phyloP scores from a whole-genome alignment of 2,113 vertebrate species.

The Sylvia atricapilla region DNA sequence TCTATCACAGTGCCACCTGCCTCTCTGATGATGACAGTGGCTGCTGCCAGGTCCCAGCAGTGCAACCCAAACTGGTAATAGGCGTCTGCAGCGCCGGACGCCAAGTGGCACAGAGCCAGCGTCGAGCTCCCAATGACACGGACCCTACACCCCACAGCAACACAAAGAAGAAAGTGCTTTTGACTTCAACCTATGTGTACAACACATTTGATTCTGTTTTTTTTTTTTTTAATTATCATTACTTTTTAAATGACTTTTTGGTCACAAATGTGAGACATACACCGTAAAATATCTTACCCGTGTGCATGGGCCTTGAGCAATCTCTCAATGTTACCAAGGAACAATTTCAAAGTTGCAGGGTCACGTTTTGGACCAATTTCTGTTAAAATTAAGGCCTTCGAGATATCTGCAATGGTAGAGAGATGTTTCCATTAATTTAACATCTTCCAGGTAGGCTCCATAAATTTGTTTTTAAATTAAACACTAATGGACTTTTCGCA shows the following conservation, averaged over 20 bases:
- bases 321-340: slow-evolving; percentile 84
- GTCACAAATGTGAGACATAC: neutral
- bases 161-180: neutral
- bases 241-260: neutral
- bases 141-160: slow-evolving; percentile 60
- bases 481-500: neutral
- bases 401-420: slow-evolving; percentile 76
- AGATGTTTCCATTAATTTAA: slow-evolving; percentile 22
- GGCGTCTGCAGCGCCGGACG: slow-evolving; percentile 80
- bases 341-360: slow-evolving; percentile 80
- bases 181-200: neutral
- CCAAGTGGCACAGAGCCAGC: slow-evolving; percentile 82
- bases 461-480: neutral
- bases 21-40: slow-evolving; percentile 85
- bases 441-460: neutral
- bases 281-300: slow-evolving; percentile 70
- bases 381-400: slow-evolving; percentile 85
- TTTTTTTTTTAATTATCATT: neutral
- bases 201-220: neutral
- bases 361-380: slow-evolving; percentile 87
- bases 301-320: slow-evolving; percentile 81
- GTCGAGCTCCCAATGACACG: slow-evolving; percentile 87
- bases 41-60: slow-evolving; percentile 88
- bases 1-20: slow-evolving; percentile 85
- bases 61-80: slow-evolving; percentile 89